Percentiles rank a stretch among this genome's conserved stretches.
phyloP scores from a whole-genome alignment of 2,113 vertebrate species.

The Cavia porcellus region DNA sequence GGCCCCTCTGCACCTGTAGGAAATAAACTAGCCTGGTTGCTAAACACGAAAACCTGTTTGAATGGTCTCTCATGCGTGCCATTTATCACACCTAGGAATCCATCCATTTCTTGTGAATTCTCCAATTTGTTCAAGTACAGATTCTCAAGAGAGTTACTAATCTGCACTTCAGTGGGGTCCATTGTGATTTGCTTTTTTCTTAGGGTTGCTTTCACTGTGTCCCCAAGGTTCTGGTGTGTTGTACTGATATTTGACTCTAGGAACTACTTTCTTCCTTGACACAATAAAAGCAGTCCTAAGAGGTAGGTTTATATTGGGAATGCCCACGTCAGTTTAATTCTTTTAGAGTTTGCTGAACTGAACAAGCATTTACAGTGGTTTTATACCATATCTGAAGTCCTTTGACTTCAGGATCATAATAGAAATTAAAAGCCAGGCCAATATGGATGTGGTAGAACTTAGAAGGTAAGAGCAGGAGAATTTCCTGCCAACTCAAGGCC shows the following conservation, averaged over 20 bases:
- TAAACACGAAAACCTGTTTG: neutral
- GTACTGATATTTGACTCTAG: neutral
- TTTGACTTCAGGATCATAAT: neutral
- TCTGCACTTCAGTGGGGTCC: neutral
- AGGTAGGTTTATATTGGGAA: neutral
- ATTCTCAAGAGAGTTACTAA: neutral
- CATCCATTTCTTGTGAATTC: neutral
- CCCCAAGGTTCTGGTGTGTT: neutral
- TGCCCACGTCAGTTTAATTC: neutral
- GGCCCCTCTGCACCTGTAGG: neutral
- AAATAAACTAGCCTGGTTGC: neutral
- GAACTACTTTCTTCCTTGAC: neutral
- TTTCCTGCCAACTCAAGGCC: neutral
- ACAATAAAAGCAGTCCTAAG: neutral
- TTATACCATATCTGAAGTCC: neutral
- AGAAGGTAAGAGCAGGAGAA: neutral
- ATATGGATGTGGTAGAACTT: neutral
- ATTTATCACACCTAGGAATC: neutral
- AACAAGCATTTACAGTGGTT: conserved; percentile 87
- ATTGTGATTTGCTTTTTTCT: neutral
- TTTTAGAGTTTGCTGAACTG: conserved; percentile 80
- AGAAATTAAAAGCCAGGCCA: neutral
- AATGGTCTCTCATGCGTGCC: neutral
- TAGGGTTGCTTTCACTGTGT: neutral
- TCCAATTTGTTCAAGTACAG: neutral